These are phyloP conservation scores for Myiotriccus ornatus DNA, from an alignment of 2,797 vertebrate species.

Conservation along the genomic window DNA sequence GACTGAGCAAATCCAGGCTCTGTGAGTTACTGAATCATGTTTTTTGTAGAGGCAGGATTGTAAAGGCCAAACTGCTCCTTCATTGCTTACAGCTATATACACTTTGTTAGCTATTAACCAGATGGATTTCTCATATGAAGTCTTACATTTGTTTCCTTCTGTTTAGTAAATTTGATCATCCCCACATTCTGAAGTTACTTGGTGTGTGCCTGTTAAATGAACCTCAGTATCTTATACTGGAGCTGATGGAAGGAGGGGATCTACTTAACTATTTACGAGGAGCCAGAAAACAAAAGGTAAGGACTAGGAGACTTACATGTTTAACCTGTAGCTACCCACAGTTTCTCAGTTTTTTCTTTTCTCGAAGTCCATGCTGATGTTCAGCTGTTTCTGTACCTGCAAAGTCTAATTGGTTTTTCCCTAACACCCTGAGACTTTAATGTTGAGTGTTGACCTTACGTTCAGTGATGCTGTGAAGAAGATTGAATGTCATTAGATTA, in stretches of 20 bases:
- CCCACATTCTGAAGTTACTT: conserved; percentile 79
- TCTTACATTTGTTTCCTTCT: not conserved
- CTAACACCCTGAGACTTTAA: not conserved
- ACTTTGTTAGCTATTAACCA: not conserved
- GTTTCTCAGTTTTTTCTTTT: not conserved
- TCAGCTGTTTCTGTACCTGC: not conserved
- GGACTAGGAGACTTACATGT: not conserved
- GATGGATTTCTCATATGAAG: not conserved
- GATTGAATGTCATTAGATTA: not conserved
- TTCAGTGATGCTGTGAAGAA: not conserved
- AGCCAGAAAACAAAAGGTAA: conserved; percentile 68
- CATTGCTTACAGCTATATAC: not conserved
- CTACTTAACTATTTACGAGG: conserved; percentile 76
- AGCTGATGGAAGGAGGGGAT: conserved; percentile 82
- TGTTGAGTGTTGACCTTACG: not conserved
- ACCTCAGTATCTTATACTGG: conserved; percentile 79
- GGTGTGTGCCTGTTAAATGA: conserved; percentile 77
- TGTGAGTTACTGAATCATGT: not conserved
- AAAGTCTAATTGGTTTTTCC: not conserved
- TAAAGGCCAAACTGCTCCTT: not conserved
- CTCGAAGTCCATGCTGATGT: not conserved
- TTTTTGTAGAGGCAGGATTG: not conserved
- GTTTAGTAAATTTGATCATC: conserved; percentile 79
- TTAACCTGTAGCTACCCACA: not conserved
- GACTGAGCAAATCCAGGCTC: not conserved